Evolutionary conservation across 2,797 vertebrate genomes (phyloP).

Genomic region (Hozukius guyotensis): DNA sequence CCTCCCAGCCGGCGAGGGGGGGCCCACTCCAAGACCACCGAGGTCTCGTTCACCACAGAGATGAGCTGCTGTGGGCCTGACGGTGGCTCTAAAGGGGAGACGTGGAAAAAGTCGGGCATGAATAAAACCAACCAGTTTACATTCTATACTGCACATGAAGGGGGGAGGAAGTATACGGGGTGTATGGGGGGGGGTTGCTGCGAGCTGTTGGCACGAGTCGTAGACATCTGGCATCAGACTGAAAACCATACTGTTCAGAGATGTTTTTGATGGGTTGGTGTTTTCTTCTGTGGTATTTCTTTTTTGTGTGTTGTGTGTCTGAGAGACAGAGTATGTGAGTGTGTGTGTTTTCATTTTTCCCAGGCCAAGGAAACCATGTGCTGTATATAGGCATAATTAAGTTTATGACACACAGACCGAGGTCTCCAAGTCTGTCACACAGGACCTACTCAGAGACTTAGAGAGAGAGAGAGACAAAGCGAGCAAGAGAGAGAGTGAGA

Average conservation of each 20-base stretch:
- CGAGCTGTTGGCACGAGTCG: conserved; percentile 30
- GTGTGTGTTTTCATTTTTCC: conserved; percentile 63
- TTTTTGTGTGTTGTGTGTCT: conserved; percentile 37
- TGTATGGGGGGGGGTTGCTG: not conserved
- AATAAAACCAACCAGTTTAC: conserved; percentile 11
- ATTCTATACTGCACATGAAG: conserved; percentile 14
- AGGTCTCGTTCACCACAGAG: conserved; percentile 97
- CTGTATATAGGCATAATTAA: conserved; percentile 83
- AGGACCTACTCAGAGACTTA: conserved; percentile 62
- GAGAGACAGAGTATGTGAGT: conserved; percentile 5
- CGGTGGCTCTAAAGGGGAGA: conserved; percentile 87
- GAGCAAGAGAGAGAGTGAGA: conserved; percentile 26
- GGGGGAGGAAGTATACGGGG: not conserved
- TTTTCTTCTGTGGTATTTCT: conserved; percentile 71
- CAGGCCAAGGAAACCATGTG: conserved; percentile 74
- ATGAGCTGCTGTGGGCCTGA: conserved; percentile 95
- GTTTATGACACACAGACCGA: conserved; percentile 80
- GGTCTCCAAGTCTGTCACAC: conserved; percentile 79
- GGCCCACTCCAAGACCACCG: conserved; percentile 97
- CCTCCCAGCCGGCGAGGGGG: conserved; percentile 88
- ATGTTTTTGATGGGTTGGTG: conserved; percentile 67
- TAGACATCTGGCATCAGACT: conserved; percentile 70
- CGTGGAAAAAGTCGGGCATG: not conserved
- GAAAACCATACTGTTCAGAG: conserved; percentile 55
- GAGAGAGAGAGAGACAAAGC: not conserved